phyloP scores from a whole-genome alignment of 2,113 vertebrate genomes.

The Callospermophilus lateralis region DNA sequence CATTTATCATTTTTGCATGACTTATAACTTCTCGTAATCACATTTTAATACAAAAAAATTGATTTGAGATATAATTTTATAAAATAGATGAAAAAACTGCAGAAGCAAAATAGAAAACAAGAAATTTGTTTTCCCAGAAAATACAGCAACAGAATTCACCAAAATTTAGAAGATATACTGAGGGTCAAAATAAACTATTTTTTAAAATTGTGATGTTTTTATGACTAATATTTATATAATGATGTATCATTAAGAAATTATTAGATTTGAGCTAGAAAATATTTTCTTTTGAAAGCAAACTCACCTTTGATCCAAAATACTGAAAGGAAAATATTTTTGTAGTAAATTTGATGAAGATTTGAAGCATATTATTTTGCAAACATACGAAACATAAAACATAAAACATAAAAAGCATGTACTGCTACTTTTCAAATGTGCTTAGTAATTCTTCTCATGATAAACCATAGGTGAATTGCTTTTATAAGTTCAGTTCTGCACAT shows the following conservation, averaged over 20 bases:
- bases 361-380: slow-evolving; percentile 70
- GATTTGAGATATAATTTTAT: neutral
- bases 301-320: slow-evolving; percentile 46
- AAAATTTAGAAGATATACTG: slow-evolving; percentile 34
- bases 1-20: slow-evolving; percentile 34
- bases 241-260: slow-evolving; percentile 30
- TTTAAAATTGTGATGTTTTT: slow-evolving; percentile 33
- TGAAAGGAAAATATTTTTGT: slow-evolving; percentile 15
- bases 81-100: slow-evolving; percentile 33
- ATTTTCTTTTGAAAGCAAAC: slow-evolving; percentile 49
- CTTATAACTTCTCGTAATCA: slow-evolving; percentile 48
- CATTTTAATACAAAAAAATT: slow-evolving; percentile 53
- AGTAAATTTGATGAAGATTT: slow-evolving; percentile 70
- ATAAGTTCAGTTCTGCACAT: slow-evolving; percentile 84
- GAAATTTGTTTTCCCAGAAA: neutral
- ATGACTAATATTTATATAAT: slow-evolving; percentile 49
- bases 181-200: neutral
- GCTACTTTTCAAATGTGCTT: slow-evolving; percentile 73
- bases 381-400: slow-evolving; percentile 75
- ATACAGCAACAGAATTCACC: slow-evolving; percentile 41
- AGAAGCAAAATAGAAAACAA: slow-evolving; percentile 64
- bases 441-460: slow-evolving; percentile 82
- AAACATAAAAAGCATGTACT: slow-evolving; percentile 71
- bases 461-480: slow-evolving; percentile 83
- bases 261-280: slow-evolving; percentile 7